Evolutionary conservation across 2,888 invertebrate genomes (phyloP).

Genomic region (Diadegma fenestrale): DNA sequence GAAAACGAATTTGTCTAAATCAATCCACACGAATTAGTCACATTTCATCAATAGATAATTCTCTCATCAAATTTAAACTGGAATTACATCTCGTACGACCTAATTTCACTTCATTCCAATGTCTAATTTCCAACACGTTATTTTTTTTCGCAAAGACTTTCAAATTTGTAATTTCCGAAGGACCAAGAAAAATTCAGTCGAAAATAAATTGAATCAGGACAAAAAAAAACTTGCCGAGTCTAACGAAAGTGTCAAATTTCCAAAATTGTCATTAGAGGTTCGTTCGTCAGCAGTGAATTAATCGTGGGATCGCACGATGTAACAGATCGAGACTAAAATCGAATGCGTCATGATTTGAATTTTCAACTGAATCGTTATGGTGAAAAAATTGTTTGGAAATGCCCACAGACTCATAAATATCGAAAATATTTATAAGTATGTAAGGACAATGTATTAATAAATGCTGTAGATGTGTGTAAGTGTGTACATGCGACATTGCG

Average conservation of each 20-base stretch:
- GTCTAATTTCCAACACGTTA: neutral
- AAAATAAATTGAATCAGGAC: neutral
- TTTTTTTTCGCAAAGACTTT: neutral
- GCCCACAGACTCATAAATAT: constrained; percentile 67
- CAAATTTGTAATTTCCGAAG: neutral
- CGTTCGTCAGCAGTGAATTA: constrained; percentile 70
- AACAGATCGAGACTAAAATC: constrained; percentile 53
- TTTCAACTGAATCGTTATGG: constrained; percentile 59
- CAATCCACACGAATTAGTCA: neutral
- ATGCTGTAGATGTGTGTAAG: constrained; percentile 1
- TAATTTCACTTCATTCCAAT: neutral
- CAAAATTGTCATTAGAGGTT: neutral
- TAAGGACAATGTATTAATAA: neutral
- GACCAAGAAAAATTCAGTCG: neutral
- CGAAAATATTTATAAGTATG: neutral
- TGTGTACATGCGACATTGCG: constrained; percentile 64
- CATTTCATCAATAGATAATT: neutral
- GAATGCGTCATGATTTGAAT: constrained; percentile 59
- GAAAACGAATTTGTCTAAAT: neutral
- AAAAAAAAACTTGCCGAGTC: neutral
- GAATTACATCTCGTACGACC: neutral
- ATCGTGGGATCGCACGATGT: constrained; percentile 68
- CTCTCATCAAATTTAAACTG: neutral
- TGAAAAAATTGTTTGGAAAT: constrained; percentile 26
- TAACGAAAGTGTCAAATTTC: neutral